A percentile compares a stretch with the other conserved stretches of the same genome.
Evolutionary conservation across 2,797 vertebrate genomes (phyloP).

Genomic region (Chiroxiphia lanceolata): DNA sequence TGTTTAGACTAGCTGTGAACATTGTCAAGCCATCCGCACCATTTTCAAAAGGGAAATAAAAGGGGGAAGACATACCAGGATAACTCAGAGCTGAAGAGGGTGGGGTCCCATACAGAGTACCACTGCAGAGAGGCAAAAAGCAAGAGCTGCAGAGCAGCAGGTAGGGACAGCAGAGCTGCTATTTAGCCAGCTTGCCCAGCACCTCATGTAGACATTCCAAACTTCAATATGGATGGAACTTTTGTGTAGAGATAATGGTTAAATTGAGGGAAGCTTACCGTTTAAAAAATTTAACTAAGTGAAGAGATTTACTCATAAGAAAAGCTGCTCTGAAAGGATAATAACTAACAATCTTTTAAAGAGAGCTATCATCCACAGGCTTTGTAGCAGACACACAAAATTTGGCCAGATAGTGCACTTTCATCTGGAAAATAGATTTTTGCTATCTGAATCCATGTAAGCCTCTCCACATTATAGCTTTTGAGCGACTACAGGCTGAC

Average conservation of each 20-base stretch:
- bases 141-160: neutral
- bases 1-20: neutral
- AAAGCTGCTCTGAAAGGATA: neutral
- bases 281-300: neutral
- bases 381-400: neutral
- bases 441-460: neutral
- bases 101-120: neutral
- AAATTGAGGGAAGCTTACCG: rapidly evolving
- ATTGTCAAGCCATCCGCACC: neutral
- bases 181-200: neutral
- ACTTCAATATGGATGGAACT: neutral
- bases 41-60: neutral
- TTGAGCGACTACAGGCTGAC: neutral
- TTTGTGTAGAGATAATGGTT: neutral
- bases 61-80: rapidly evolving
- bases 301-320: neutral
- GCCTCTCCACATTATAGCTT: neutral
- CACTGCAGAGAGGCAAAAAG: rapidly evolving
- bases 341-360: neutral
- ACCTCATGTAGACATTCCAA: neutral
- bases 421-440: neutral
- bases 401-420: neutral
- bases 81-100: neutral
- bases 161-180: neutral
- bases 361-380: too few relatives aligned